These are phyloP conservation scores for Coelinius sp. DNA, from an alignment of 2,888 invertebrate genomes.

Conservation along the genomic window DNA sequence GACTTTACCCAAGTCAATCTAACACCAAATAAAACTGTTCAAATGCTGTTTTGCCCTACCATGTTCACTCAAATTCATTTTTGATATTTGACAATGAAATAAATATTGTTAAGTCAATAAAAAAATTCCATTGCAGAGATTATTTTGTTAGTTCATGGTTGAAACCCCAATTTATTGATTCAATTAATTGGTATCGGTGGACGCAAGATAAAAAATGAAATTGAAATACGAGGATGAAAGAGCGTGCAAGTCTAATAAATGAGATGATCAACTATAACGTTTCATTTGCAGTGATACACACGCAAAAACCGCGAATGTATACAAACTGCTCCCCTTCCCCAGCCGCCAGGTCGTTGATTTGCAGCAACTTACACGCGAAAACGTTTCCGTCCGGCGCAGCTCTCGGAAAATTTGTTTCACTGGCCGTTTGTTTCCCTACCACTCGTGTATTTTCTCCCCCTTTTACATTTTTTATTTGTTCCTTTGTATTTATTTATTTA, in stretches of 20 bases:
- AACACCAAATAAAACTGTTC: too few species aligned
- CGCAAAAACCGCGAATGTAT: not conserved
- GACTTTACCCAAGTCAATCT: too few species aligned
- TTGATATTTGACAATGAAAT: too few species aligned
- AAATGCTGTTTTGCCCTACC: too few species aligned
- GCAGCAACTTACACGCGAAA: slow-evolving; percentile 12
- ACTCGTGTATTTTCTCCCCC: slow-evolving; percentile 19
- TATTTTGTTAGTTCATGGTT: not conserved
- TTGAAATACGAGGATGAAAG: not conserved
- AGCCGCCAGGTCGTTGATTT: slow-evolving; percentile 17
- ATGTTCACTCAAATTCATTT: too few species aligned
- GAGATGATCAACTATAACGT: slow-evolving; percentile 9
- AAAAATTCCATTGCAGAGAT: too few species aligned
- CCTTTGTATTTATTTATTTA: slow-evolving; percentile 18
- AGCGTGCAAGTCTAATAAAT: not conserved
- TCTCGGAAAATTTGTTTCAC: slow-evolving; percentile 46
- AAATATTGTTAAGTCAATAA: too few species aligned
- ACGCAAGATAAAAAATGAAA: not conserved
- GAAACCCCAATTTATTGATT: not conserved
- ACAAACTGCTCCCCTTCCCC: slow-evolving; percentile 4
- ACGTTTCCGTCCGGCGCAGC: slow-evolving; percentile 34
- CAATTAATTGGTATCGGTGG: not conserved
- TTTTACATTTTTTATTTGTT: slow-evolving; percentile 34
- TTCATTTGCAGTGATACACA: slow-evolving; percentile 18
- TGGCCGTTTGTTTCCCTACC: slow-evolving; percentile 43